Evolutionary conservation across 1,140 invertebrate species (phyloP), one percentile per base, ranked within the genome.

Genomic region (Hirudo medicinalis): DNA sequence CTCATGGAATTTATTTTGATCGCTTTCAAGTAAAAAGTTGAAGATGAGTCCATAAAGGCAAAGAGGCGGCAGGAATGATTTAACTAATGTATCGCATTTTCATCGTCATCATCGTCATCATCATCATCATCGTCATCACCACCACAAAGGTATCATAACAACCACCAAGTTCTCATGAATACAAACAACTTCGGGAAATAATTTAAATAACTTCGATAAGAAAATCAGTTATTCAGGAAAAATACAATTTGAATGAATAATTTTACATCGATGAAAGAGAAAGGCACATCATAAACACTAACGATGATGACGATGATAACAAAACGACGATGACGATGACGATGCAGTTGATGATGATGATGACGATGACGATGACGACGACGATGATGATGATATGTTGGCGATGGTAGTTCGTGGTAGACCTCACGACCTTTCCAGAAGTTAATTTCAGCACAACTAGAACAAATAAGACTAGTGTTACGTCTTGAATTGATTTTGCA

Each of bases 301-400:
- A 22, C 15, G 55, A 60, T 60, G 55, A 60, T 60, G 55, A 60
- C 15, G 55, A 60, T 60, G 55, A 27, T 60, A 15, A 60, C 15
- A 15, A 27, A 15, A 60, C 15, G 55, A 27, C 15, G 55, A 60
- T 60, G 55, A 60, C 15, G 8, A 15, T 60, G 55, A 60, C 15
- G 55, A 4, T 60, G 15, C 11, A 40, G 4, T 60, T 15, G 55
- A 60, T 60, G 55, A 60, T 15, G 55, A 60, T 60, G 55, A 60
- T 15, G n/a, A n/a, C n/a, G n/a, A 60, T 60, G 55, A 60, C 27
- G 8, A 6, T 60, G 4, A 15, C 15, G 55, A 60, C 15, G 15
- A 4, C 55, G 15, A 60, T 60, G 55, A 60, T 60, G 55, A 60
- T 60, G n/a, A n/a, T n/a, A n/a, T n/a, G n/a, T n/a, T n/a, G n/a